Conservation (phyloP, 2,888 invertebrate genomes). For the Dendrolimus pini region DNA sequence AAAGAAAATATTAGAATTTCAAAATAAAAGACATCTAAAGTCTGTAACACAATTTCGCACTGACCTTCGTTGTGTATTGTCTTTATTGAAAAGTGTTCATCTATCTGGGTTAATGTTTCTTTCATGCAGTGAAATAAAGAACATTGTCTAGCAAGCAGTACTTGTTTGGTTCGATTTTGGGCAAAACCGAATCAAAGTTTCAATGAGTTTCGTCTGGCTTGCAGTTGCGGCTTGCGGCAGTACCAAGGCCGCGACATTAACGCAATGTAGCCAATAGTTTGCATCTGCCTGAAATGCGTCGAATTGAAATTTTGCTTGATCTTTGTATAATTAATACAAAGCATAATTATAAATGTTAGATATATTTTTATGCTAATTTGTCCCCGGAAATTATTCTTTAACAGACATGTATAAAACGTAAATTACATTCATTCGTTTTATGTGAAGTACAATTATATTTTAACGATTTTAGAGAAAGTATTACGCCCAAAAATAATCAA, state of each 20-base stretch:
- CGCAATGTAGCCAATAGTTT: slow-evolving; percentile 22
- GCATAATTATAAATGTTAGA: too few relatives aligned
- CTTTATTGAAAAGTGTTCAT: background rate
- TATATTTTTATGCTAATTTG: too few relatives aligned
- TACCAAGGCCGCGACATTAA: slow-evolving; percentile 37
- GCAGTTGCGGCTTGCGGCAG: slow-evolving; percentile 30
- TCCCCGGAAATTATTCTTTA: too few relatives aligned
- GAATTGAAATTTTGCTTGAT: too few relatives aligned
- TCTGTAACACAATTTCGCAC: background rate
- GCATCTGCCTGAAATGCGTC: background rate
- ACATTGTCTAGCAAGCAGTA: background rate
- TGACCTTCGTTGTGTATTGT: background rate
- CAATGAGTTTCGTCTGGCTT: slow-evolving; percentile 45
- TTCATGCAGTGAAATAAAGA: slow-evolving; percentile 2
- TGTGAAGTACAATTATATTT: too few relatives aligned
- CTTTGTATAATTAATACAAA: too few relatives aligned
- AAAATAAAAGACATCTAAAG: too few relatives aligned
- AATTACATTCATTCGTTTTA: too few relatives aligned
- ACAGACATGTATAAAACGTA: too few relatives aligned
- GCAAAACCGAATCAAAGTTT: slow-evolving; percentile 22
- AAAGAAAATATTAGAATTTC: too few relatives aligned
- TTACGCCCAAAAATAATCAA: too few relatives aligned
- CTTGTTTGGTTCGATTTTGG: slow-evolving; percentile 22
- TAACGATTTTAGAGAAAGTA: too few relatives aligned
- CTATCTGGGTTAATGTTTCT: background rate